phyloP scores from a whole-genome alignment of 2,888 invertebrate genomes.

The Heliconius cydno region DNA sequence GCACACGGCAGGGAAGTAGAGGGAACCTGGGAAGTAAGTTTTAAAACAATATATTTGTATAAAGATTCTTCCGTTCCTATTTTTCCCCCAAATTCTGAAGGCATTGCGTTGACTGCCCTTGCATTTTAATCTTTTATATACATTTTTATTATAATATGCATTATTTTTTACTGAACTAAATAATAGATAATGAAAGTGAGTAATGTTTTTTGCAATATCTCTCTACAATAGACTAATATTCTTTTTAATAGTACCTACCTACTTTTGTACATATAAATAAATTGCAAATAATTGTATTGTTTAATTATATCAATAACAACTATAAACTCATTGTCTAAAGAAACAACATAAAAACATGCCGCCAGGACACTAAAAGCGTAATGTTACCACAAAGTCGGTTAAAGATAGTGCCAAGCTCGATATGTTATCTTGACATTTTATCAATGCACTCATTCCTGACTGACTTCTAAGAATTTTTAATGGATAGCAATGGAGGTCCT shows the following conservation, averaged over 20 bases:
- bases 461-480: slow-evolving; percentile 39
- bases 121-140: neutral
- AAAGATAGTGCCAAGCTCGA: slow-evolving; percentile 39
- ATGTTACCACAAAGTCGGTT: slow-evolving; percentile 20
- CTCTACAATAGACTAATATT: too few relatives aligned
- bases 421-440: slow-evolving; percentile 39
- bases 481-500: neutral
- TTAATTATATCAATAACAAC: neutral
- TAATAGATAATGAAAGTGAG: neutral
- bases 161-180: neutral
- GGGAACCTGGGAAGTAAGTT: too few relatives aligned
- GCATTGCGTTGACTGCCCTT: too few relatives aligned
- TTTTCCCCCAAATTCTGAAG: too few relatives aligned
- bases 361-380: slow-evolving; percentile 10
- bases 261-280: neutral
- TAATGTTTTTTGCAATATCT: too few relatives aligned
- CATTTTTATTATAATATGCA: neutral
- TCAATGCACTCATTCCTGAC: slow-evolving; percentile 37
- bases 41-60: too few relatives aligned
- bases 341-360: neutral
- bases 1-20: too few relatives aligned
- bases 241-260: too few relatives aligned
- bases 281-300: neutral
- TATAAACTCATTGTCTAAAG: neutral
- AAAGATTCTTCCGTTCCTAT: too few relatives aligned